Evolutionary conservation across 2,113 vertebrate species (phyloP).

Genomic region (Rhabdomys dilectus): DNA sequence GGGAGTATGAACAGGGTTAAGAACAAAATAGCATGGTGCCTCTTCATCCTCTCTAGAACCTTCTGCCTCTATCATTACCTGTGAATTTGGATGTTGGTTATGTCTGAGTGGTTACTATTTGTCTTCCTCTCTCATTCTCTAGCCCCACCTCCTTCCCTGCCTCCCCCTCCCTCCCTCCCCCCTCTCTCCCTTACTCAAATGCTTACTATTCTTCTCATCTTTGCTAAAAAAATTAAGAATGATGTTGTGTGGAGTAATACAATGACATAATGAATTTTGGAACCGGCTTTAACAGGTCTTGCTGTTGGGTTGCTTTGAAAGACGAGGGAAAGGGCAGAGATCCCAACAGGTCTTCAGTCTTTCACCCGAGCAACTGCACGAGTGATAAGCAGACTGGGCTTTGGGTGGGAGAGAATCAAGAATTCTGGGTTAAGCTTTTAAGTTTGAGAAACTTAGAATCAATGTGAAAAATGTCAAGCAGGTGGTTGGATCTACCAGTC

Average conservation of each 20-base stretch:
- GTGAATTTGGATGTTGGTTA: not conserved
- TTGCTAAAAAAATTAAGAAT: not conserved
- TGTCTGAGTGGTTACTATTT: not conserved
- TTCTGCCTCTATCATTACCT: not conserved
- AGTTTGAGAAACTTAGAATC: conserved; percentile 29
- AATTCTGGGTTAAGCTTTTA: not conserved
- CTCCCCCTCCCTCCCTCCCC: too few species aligned
- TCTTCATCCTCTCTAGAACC: not conserved
- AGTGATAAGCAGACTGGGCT: conserved; percentile 15
- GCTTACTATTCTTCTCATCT: not conserved
- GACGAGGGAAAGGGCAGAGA: not conserved
- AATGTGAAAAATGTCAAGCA: not conserved
- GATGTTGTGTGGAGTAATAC: conserved; percentile 18
- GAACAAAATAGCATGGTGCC: not conserved
- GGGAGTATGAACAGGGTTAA: conserved; percentile 25
- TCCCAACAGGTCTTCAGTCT: not conserved
- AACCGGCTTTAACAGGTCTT: not conserved
- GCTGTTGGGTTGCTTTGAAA: conserved; percentile 25
- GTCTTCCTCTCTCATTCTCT: too few species aligned
- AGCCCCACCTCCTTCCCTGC: not conserved
- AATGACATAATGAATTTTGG: not conserved
- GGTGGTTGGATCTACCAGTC: not conserved
- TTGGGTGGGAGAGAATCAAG: not conserved
- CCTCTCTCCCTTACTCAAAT: not conserved
- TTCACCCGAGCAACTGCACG: not conserved